Conservation (phyloP, 2,888 invertebrate species). For the Brassicogethes aeneus region DNA sequence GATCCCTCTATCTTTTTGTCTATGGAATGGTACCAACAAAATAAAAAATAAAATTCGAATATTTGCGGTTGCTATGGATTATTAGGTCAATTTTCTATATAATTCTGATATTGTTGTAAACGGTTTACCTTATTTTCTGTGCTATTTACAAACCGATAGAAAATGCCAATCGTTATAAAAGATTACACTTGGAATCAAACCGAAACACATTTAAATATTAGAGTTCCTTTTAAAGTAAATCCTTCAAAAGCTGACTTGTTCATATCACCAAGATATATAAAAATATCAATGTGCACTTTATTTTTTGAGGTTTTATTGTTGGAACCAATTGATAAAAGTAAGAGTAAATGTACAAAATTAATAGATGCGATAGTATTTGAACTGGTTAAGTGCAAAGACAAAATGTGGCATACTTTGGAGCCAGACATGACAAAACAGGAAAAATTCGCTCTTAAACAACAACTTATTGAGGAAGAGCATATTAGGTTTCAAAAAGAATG, state of each 20-base stretch:
- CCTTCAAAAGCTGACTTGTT: constrained; percentile 60
- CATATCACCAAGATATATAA: constrained; percentile 59
- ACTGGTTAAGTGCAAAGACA: constrained; percentile 50
- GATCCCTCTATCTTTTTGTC: too few relatives aligned
- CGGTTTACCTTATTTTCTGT: too few relatives aligned
- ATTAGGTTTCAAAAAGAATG: constrained; percentile 46
- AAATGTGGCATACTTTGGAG: constrained; percentile 51
- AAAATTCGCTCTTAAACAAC: constrained; percentile 48
- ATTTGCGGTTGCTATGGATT: background rate
- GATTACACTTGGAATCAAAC: constrained; percentile 72
- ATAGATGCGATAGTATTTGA: constrained; percentile 56
- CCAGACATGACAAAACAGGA: constrained; percentile 48
- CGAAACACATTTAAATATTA: constrained; percentile 49
- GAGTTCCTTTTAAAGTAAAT: constrained; percentile 55
- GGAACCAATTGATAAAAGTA: constrained; percentile 49
- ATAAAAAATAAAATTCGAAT: too few relatives aligned
- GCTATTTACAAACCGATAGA: too few relatives aligned
- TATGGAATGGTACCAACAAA: too few relatives aligned
- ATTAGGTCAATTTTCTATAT: too few relatives aligned
- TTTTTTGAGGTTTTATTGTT: constrained; percentile 67
- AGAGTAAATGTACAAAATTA: constrained; percentile 53
- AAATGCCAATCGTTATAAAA: constrained; percentile 66
- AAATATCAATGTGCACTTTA: constrained; percentile 63
- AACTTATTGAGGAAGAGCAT: constrained; percentile 49
- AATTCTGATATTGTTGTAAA: too few relatives aligned